Conservation (phyloP, 2,888 invertebrate species). For the Cephus nigrinus region DNA sequence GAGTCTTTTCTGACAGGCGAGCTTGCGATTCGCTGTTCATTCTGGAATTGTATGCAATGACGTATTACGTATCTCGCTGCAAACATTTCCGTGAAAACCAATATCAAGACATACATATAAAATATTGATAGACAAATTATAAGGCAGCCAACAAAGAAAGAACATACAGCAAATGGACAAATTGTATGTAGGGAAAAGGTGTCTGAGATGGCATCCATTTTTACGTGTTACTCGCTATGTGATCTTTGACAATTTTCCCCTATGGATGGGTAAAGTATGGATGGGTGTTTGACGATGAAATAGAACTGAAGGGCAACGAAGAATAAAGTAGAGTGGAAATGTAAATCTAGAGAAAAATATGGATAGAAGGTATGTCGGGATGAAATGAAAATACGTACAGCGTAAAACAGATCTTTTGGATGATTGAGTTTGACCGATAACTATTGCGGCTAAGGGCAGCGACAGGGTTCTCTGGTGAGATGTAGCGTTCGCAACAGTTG, state of each 20-base stretch:
- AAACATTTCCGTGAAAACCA: background rate
- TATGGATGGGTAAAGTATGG: background rate
- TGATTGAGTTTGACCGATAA: constrained; percentile 66
- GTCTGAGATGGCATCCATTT: background rate
- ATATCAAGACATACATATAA: background rate
- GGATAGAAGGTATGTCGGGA: background rate
- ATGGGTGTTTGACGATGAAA: background rate
- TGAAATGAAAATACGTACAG: constrained; percentile 64
- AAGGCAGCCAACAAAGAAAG: background rate
- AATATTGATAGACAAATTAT: background rate
- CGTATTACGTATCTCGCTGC: background rate
- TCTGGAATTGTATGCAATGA: background rate
- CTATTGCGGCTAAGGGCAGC: constrained; percentile 73
- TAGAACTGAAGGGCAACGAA: background rate
- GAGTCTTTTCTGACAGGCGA: background rate
- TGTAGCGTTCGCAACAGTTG: constrained; percentile 59
- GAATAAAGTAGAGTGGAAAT: background rate
- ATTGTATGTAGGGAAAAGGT: background rate
- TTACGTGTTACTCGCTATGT: background rate
- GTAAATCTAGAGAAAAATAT: background rate
- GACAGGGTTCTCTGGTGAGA: constrained; percentile 78
- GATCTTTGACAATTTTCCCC: background rate
- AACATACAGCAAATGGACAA: background rate
- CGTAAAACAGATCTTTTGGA: constrained; percentile 65
- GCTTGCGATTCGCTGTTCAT: background rate